Evolutionary conservation across 1,140 invertebrate species (phyloP).

Genomic region (Drosophila parabipectinata): DNA sequence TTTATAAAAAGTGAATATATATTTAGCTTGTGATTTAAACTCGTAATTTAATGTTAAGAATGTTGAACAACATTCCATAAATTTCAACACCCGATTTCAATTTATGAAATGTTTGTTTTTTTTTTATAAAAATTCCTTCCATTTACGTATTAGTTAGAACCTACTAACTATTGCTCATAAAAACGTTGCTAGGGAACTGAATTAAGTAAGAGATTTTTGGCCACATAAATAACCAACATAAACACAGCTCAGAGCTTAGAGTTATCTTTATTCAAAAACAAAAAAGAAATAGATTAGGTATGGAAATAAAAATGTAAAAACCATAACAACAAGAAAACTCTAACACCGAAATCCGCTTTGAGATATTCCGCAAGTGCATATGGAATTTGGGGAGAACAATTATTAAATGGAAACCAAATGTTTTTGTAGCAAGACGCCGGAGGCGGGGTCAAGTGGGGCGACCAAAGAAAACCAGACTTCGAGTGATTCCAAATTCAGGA

Average conservation of each 20-base stretch:
- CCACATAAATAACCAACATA: constrained; percentile 29
- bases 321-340: constrained; percentile 31
- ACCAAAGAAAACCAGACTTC: constrained; percentile 21
- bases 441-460: constrained; percentile 41
- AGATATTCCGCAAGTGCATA: constrained; percentile 52
- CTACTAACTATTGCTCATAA: constrained; percentile 6
- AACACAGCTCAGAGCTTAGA: constrained; percentile 23
- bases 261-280: neutral
- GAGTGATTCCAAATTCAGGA: constrained; percentile 62
- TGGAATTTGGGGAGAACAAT: constrained; percentile 63
- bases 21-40: neutral
- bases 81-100: too few relatives aligned
- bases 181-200: constrained; percentile 10
- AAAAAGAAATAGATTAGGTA: too few relatives aligned
- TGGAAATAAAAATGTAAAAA: neutral
- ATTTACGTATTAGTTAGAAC: constrained; percentile 5
- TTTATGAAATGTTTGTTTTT: too few relatives aligned
- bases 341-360: constrained; percentile 71
- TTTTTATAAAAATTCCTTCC: neutral
- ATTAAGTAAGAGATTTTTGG: constrained; percentile 19
- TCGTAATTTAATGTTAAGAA: neutral
- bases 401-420: constrained; percentile 71
- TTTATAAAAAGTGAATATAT: neutral
- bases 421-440: constrained; percentile 59
- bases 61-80: too few relatives aligned